A percentile compares a stretch with the other conserved stretches of the same genome.
Conservation (phyloP, 2,797 vertebrate species). For the Parauchenoglanis ngamensis region DNA sequence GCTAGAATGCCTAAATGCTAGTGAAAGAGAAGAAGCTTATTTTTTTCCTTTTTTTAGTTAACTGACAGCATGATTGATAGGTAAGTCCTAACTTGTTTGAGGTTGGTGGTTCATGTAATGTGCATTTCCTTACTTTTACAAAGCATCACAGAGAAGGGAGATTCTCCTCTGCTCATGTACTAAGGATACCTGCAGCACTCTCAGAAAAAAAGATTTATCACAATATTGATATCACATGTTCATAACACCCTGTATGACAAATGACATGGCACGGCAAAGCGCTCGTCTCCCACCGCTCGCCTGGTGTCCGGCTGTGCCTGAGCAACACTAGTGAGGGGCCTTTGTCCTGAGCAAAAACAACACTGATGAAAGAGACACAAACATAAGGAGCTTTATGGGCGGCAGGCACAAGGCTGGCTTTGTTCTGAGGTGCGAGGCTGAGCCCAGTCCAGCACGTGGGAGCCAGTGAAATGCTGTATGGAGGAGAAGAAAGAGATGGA, state of each 20-base stretch:
- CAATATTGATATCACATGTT: neutral
- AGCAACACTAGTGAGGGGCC: slow-evolving; percentile 43
- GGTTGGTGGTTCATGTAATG: neutral
- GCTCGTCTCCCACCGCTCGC: slow-evolving; percentile 1
- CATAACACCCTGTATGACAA: neutral
- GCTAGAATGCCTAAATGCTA: neutral
- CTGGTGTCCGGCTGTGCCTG: slow-evolving; percentile 32
- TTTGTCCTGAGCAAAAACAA: slow-evolving; percentile 58
- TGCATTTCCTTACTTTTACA: neutral
- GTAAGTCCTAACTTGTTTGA: neutral
- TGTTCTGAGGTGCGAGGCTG: slow-evolving; percentile 46
- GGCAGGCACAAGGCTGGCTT: slow-evolving; percentile 49
- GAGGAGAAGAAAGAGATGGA: slow-evolving; percentile 18
- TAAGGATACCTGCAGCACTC: neutral
- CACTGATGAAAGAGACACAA: slow-evolving; percentile 43
- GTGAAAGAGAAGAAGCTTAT: neutral
- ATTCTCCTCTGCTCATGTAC: neutral
- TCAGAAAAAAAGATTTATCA: neutral
- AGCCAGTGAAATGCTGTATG: slow-evolving; percentile 2
- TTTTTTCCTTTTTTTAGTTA: neutral
- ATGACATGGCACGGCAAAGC: neutral
- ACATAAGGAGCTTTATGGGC: slow-evolving; percentile 54
- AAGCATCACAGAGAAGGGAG: too few species aligned
- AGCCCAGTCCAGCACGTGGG: slow-evolving; percentile 27
- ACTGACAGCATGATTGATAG: neutral